Evolutionary conservation across 2,797 vertebrate species (phyloP).

Genomic region (Nannoperca australis): DNA sequence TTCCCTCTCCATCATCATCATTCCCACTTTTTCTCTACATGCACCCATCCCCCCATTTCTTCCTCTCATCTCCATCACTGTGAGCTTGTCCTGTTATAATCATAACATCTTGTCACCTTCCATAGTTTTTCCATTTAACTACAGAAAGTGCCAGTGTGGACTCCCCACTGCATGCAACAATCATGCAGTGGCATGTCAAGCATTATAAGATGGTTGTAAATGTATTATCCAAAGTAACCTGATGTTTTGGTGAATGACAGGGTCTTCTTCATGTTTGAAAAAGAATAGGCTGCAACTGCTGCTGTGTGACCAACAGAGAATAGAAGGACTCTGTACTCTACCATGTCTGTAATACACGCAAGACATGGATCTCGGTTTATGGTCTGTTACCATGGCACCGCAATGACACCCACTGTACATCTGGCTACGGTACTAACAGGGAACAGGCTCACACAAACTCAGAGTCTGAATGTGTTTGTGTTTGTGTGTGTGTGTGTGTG

Average conservation of each 20-base stretch:
- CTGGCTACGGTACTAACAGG: conserved; percentile 57
- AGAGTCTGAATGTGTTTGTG: conserved; percentile 14
- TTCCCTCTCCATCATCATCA: conserved; percentile 20
- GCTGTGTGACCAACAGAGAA: conserved; percentile 29
- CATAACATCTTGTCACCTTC: conserved; percentile 14
- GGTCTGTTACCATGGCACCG: conserved; percentile 54
- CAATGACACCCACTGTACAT: conserved; percentile 59
- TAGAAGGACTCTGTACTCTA: conserved; percentile 12
- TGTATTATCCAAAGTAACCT: neutral
- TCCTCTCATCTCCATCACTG: conserved; percentile 8
- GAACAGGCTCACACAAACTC: conserved; percentile 40
- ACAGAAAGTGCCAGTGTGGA: neutral
- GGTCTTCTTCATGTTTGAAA: conserved; percentile 8
- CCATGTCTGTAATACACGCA: conserved; percentile 1
- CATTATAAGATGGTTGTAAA: neutral
- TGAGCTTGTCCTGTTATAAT: conserved; percentile 19
- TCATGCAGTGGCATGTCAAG: neutral
- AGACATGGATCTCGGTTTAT: conserved; percentile 36
- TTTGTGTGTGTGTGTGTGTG: conserved; percentile 6
- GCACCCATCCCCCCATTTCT: conserved; percentile 6
- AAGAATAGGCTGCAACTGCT: conserved; percentile 3
- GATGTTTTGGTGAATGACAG: neutral
- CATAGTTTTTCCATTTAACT: conserved; percentile 3
- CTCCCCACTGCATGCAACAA: neutral
- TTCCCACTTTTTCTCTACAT: neutral